Evolutionary conservation across 2,888 invertebrate species (phyloP), one percentile per base, ranked within the genome.

Genomic region (Zonitis immaculata): DNA sequence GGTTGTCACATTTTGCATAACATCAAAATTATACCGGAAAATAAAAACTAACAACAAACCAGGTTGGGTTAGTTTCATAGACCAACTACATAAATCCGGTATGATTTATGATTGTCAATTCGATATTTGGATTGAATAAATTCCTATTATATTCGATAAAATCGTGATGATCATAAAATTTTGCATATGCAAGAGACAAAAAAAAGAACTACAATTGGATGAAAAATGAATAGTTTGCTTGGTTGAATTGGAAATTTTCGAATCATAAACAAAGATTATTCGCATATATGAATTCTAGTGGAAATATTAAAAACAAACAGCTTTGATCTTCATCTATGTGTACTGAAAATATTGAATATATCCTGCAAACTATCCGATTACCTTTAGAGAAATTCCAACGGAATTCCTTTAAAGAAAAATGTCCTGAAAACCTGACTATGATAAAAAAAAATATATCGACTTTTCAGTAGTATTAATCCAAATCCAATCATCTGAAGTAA

Each of bases 1-100:
- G 65, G 63, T 61, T 61, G 60, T 63, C 64, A 64, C 55, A 56
- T 57, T 49, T 28, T 32, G 42, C 46, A 43, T 42, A 49, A 52
- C 43, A 42, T 27, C 45, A 47, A 52, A 52, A 50, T 35, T 8
- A 3, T 16, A 18, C 32, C 14, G 7, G 11, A 35, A 35, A 35
- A 35, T 9, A 18, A n/a, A n/a, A n/a, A n/a, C n/a, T n/a, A n/a
- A n/a, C n/a, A n/a, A n/a, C n/a, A n/a, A n/a, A n/a, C n/a, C n/a
- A n/a, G n/a, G n/a, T n/a, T n/a, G n/a, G n/a, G n/a, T n/a, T n/a
- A n/a, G n/a, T n/a, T n/a, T n/a, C n/a, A n/a, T n/a, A n/a, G n/a
- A n/a, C n/a, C n/a, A n/a, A n/a, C n/a, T n/a, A n/a, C n/a, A n/a
- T n/a, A n/a, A n/a, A n/a, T n/a, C n/a, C n/a, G n/a, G n/a, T n/a